A percentile compares a stretch with the other conserved stretches of the same genome.
Conservation (phyloP, 2,797 vertebrate species). For the Psittacula derbiana region DNA sequence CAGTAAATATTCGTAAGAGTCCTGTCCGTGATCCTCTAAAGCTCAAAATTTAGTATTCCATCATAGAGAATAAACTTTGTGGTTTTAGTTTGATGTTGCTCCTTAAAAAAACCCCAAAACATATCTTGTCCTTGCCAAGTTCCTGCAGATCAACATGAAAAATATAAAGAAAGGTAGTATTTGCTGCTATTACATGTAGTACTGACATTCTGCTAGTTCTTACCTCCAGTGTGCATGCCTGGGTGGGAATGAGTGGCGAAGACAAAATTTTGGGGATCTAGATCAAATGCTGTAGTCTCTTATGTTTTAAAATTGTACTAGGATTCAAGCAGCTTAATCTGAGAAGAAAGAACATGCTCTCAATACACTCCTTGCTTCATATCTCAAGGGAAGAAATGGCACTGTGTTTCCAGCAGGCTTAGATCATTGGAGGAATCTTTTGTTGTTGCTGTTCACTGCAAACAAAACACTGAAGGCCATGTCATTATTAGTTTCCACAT, state of each 20-base stretch:
- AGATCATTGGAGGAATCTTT: constrained; percentile 52
- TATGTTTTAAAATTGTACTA: background rate
- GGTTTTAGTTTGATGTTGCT: background rate
- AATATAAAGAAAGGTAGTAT: background rate
- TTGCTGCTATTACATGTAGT: background rate
- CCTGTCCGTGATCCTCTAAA: background rate
- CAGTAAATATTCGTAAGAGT: background rate
- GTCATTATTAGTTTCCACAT: constrained; percentile 56
- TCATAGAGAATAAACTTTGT: background rate
- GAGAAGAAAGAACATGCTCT: background rate
- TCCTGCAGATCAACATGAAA: background rate
- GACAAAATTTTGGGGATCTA: background rate
- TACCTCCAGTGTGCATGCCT: background rate
- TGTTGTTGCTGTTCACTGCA: constrained; percentile 42
- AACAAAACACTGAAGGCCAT: constrained; percentile 64
- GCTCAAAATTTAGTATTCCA: background rate
- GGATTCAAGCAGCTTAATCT: background rate
- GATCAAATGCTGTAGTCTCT: background rate
- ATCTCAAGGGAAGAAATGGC: constrained; percentile 26
- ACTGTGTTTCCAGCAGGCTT: constrained; percentile 16
- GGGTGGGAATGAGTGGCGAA: background rate
- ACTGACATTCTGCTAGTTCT: background rate
- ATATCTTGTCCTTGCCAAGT: background rate
- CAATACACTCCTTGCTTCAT: background rate
- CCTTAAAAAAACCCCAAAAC: fast-evolving